Conservation (phyloP, 2,113 vertebrate genomes). For the Epinephelus moara region DNA sequence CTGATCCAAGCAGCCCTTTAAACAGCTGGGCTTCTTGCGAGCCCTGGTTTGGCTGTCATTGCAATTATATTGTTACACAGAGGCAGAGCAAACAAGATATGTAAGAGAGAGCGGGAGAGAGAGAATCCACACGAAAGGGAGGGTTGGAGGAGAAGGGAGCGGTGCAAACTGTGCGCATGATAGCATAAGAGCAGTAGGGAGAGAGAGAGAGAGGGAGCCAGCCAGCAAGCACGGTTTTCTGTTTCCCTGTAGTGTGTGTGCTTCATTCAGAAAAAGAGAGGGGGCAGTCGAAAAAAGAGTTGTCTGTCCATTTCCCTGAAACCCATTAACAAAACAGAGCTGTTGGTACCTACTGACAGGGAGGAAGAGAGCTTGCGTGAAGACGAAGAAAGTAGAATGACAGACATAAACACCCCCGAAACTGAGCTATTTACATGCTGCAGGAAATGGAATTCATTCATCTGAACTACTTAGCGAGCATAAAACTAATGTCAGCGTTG, state of each 20-base stretch:
- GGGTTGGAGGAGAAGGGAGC: slow-evolving; percentile 70
- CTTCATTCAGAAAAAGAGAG: slow-evolving; percentile 86
- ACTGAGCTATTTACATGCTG: slow-evolving; percentile 45
- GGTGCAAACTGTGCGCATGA: slow-evolving; percentile 74
- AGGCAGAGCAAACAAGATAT: slow-evolving; percentile 63
- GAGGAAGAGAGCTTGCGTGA: slow-evolving; percentile 29
- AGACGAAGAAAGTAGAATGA: slow-evolving; percentile 54
- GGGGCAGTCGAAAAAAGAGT: slow-evolving; percentile 65
- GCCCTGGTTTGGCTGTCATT: slow-evolving; percentile 68
- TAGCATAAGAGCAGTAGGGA: slow-evolving; percentile 63
- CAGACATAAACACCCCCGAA: slow-evolving; percentile 36
- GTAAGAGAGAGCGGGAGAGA: slow-evolving; percentile 22
- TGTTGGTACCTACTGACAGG: slow-evolving; percentile 25
- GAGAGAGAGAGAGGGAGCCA: slow-evolving; percentile 41
- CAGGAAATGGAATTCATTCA: slow-evolving; percentile 61
- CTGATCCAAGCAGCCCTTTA: slow-evolving; percentile 54
- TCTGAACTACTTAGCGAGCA: slow-evolving; percentile 48
- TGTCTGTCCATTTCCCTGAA: slow-evolving; percentile 61
- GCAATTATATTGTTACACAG: slow-evolving; percentile 65
- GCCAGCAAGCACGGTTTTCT: slow-evolving; percentile 59
- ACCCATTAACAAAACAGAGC: slow-evolving; percentile 42
- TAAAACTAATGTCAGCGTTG: slow-evolving; percentile 44
- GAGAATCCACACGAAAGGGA: slow-evolving; percentile 67
- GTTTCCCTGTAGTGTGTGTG: slow-evolving; percentile 64
- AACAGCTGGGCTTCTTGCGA: slow-evolving; percentile 66